Base-by-base conservation (phyloP, 2,797 vertebrate species). In the Cyprinella venusta region DNA sequence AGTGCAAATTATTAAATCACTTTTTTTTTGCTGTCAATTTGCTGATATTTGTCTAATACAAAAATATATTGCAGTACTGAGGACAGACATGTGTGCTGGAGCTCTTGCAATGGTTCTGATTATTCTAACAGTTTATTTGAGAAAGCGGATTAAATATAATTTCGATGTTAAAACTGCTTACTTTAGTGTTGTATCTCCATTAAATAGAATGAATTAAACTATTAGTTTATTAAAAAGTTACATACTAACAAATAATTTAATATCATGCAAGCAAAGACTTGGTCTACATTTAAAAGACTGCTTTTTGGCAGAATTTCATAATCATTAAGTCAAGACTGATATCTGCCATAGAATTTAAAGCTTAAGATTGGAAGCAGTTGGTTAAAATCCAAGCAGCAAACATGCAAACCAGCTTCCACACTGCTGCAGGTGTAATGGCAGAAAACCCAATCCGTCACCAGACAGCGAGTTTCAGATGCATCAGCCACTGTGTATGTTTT, bases 361-460 rank as follows among this genome's bases (percentile, higher is more conserved):
- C 48, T 48, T 81, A 48, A 15, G 45, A 48, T 2, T 50, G n/a
- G 24, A 71, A 42, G 61, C 52, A 75, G 74, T 50, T 42, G 65
- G 61, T 84, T 85, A 26, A 89, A 85, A 67, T n/a, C 80, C 79
- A 84, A 89, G 84, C 91, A 90, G 33, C 82, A 91, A 90, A 87
- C 89, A 90, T 79, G 83, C 76, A 84, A 70, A 75, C 52, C 75
- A 74, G 71, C 45, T 33, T 64, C 21, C 82, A 85, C n/a, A 86
- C 70, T 38, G 3, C 3, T 12, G 79, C 54, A 86, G 48, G 68
- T 56, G 81, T 78, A 78, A 83, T 71, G 61, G 77, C 83, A 87
- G 69, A 42, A 64, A 89, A 83, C 82, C 77, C 84, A 86, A 88
- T 85, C 86, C 68, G 40, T 80, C 36, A 86, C 50, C 72, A 85